Base-by-base conservation (phyloP, 2,113 vertebrate species). In the Brachyhypopomus occidentalis region DNA sequence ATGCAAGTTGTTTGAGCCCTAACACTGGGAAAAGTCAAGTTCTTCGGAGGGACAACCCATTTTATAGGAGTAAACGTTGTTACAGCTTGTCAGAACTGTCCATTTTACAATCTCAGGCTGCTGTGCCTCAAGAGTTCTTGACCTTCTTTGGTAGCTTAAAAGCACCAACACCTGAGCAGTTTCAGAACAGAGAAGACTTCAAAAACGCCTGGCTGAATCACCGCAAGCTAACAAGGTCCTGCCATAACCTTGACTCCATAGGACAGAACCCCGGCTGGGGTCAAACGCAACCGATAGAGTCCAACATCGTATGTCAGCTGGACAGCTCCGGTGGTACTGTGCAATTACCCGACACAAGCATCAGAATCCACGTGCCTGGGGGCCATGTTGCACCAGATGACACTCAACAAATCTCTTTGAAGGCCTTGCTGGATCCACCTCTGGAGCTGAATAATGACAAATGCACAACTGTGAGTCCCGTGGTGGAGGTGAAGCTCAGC, bases 191-290 rank as follows among this genome's bases (percentile, higher is more conserved):
- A 75, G 98, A 99, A 85, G 98, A 98, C 84, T 99, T 99, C 63
- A 93, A 97, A 67, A 94, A 94, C 0, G 98, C 97, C 0, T 99
- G 98, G 98, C 87, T 99, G 60, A 97, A 93, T 81, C 98, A 98
- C 84, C 94, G 98, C 72, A 98, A 99, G 84, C 87, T 99, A 83
- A 95, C 98, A 79, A 92, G 98, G 78, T 99, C 98, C 11, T 99
- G 98, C 89, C 97, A 99, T 0, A 96, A 99, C 86, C 83, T 99
- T 85, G 96, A 98, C 86, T 91, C 96, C 19, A 91, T 99, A 0
- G 97, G 96, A 60, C 97, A 98, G 72, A 99, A 89, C 86, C 98
- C 96, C 0, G 98, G 98, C 16, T 99, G 97, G 97, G 97, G 97
- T 66, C 97, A 99, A 91, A 99, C 97, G 0, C 97, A 99, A 34